Base-by-base conservation (phyloP, 2,888 invertebrate species). In the Toxonevra muliebris region DNA sequence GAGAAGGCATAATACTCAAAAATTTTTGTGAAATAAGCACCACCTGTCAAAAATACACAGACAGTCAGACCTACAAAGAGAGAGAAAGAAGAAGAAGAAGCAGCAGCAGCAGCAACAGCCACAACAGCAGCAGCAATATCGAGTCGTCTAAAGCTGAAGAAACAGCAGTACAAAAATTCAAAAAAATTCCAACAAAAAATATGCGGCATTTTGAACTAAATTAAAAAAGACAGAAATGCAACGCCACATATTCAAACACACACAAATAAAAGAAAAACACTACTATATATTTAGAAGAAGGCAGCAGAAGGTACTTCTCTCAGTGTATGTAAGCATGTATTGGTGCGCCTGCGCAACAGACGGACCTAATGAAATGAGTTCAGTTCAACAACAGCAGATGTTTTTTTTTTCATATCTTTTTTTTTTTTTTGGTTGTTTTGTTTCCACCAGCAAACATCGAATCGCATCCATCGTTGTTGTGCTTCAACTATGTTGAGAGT, bases 21-120 rank as follows among this genome's bases (percentile, higher is more conserved):
- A 69, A 50, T 66, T 54, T 66, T 53, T 66, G 59, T 66, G 68
- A 70, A 69, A 71, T 71, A 70, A 72, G 74, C 80, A 80, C 81
- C 81, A 81, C 81, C 81, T 81, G 81, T 80, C 81, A 80, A 80
- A 82, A 79, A 80, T 73, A 68, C 64, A 69, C 69, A 70, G 50
- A 60, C 42, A 52, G 12, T 41, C 48, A 69, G 13, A 65, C 61
- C 54, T 43, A 53, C 50, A 62, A n/a, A 60, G 52, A 64, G 48
- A 61, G 50, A 11, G 58, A 13, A 62, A 61, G 45, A 48, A 40
- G 73, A 70, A 74, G 61, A 71, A 66, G 72, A 74, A 75, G 75
- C 71, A 42, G 43, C 61, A 68, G 70, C 60, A 58, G 61, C 41
- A 61, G 52, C 41, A 41, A 65, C 19, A n/a, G n/a, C n/a, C n/a